These are phyloP conservation scores for Hydrolagus affinis DNA, from an alignment of 2,113 vertebrate genomes.

Conservation along the genomic window DNA sequence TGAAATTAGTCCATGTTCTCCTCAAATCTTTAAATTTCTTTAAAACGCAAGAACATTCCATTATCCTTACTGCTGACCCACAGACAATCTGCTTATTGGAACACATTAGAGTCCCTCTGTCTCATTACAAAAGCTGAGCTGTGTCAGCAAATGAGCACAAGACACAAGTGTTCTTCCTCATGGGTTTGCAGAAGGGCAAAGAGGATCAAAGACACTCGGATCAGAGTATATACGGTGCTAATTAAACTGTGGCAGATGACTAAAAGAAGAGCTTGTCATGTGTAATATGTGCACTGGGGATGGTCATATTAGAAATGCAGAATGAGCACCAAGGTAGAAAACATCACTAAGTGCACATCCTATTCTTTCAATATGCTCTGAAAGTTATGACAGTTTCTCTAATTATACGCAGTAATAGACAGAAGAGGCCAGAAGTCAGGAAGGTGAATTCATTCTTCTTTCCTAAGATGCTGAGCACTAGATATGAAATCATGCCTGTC, in stretches of 20 bases:
- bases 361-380: constrained; percentile 50
- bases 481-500: constrained; percentile 70
- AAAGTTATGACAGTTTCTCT: constrained; percentile 65
- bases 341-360: constrained; percentile 49
- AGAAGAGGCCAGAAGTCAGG: constrained; percentile 58
- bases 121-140: constrained; percentile 55
- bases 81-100: constrained; percentile 43
- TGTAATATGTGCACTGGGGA: constrained; percentile 50
- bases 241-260: constrained; percentile 64
- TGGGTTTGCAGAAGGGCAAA: constrained; percentile 60
- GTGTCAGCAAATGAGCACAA: constrained; percentile 65
- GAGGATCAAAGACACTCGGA: constrained; percentile 46
- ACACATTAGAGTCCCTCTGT: constrained; percentile 40
- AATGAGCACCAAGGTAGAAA: constrained; percentile 55
- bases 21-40: neutral
- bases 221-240: constrained; percentile 60
- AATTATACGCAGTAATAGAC: constrained; percentile 69
- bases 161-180: constrained; percentile 51
- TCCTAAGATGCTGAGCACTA: constrained; percentile 62
- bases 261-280: constrained; percentile 57
- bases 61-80: constrained; percentile 20
- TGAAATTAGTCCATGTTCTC: neutral
- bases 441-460: constrained; percentile 61
- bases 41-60: constrained; percentile 17
- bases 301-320: constrained; percentile 61